Percentiles rank a stretch among this genome's conserved stretches.
Evolutionary conservation across 2,113 vertebrate species (phyloP).

Genomic region (Bettongia penicillata): DNA sequence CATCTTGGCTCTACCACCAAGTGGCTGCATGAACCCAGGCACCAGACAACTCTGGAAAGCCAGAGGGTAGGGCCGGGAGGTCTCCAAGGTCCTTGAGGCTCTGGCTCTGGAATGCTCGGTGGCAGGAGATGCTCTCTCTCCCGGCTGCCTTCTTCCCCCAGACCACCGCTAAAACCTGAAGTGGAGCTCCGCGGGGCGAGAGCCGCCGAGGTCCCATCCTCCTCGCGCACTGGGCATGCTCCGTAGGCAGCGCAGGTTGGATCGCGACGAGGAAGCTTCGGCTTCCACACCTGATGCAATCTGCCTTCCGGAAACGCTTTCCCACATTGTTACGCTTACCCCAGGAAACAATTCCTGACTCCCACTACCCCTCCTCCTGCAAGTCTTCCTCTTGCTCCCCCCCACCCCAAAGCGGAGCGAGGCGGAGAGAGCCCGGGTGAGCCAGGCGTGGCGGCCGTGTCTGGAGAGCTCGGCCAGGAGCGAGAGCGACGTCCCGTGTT

Average conservation of each 20-base stretch:
- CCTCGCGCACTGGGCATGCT: constrained; percentile 63
- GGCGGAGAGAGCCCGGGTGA: neutral
- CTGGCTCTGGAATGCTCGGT: neutral
- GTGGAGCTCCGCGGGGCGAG: neutral
- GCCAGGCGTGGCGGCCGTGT: neutral
- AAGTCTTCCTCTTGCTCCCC: neutral
- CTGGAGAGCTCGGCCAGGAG: rapidly evolving
- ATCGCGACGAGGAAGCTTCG: constrained; percentile 59
- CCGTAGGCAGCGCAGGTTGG: constrained; percentile 57
- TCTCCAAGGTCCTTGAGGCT: neutral
- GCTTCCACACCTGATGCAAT: constrained; percentile 76
- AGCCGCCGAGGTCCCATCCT: neutral
- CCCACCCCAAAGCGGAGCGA: neutral
- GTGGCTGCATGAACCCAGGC: neutral
- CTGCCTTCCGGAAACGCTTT: constrained; percentile 81
- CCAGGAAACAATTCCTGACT: constrained; percentile 78
- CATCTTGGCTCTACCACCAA: neutral
- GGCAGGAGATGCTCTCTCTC: neutral
- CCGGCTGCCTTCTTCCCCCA: rapidly evolving
- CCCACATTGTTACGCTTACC: constrained; percentile 56
- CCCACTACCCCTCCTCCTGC: neutral
- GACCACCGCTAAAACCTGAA: constrained; percentile 55
- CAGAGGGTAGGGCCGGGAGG: neutral
- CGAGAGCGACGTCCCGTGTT: neutral
- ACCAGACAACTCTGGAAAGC: neutral